These are phyloP conservation scores for Wasmannia auropunctata DNA, from an alignment of 1,140 invertebrate genomes.

Conservation along the genomic window DNA sequence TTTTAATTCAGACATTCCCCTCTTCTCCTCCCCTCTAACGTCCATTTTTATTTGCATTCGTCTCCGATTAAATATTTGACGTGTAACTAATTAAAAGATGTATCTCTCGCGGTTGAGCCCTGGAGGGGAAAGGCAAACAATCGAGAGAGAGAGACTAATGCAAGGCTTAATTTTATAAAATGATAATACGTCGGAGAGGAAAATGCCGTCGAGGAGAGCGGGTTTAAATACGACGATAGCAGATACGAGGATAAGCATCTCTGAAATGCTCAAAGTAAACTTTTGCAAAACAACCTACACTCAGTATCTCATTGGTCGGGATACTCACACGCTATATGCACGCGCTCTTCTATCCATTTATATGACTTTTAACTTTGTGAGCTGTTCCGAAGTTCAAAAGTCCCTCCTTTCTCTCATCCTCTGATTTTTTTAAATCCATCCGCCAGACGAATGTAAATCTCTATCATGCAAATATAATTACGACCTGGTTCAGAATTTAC, in stretches of 20 bases:
- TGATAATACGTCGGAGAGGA: background rate
- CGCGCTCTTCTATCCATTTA: background rate
- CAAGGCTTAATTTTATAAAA: slow-evolving; percentile 20
- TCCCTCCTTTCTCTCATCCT: background rate
- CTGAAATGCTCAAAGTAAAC: background rate
- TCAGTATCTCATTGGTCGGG: background rate
- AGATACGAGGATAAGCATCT: background rate
- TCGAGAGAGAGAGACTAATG: background rate
- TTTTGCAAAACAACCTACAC: background rate
- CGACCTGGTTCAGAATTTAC: slow-evolving; percentile 60
- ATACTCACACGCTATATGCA: background rate
- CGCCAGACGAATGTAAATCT: slow-evolving; percentile 33
- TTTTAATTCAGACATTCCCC: slow-evolving; percentile 2
- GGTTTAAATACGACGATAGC: background rate
- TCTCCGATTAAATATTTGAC: background rate
- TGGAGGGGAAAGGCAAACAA: background rate
- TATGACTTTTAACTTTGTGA: background rate
- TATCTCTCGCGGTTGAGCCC: background rate
- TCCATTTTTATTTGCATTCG: slow-evolving; percentile 11
- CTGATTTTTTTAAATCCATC: slow-evolving; percentile 49
- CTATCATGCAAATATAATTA: slow-evolving; percentile 65
- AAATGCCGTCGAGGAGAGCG: background rate
- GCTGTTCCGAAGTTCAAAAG: background rate
- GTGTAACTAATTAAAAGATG: slow-evolving; percentile 46
- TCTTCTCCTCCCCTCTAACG: too few relatives aligned